Evolutionary conservation across 2,888 invertebrate species (phyloP).

Genomic region (Flexamia atlantica): DNA sequence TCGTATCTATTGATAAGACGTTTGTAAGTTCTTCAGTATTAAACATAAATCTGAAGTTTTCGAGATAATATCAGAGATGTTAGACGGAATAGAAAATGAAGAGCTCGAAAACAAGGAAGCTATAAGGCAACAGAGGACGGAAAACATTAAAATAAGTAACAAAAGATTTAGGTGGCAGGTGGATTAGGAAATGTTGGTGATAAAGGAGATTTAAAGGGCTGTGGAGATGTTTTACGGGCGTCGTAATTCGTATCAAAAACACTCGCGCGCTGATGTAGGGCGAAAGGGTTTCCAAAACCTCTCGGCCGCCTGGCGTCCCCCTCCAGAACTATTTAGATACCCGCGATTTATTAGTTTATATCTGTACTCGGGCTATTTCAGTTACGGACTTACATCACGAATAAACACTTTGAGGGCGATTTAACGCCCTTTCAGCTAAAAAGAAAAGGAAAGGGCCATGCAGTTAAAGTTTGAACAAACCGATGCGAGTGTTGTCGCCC

Average conservation of each 20-base stretch:
- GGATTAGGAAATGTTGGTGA: constrained; percentile 45
- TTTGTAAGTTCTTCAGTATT: too few species aligned
- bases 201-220: constrained; percentile 46
- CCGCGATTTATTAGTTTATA: constrained; percentile 36
- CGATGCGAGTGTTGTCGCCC: constrained; percentile 35
- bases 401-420: constrained; percentile 12
- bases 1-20: too few species aligned
- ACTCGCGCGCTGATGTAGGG: constrained; percentile 51
- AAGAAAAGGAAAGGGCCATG: constrained; percentile 46
- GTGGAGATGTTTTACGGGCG: constrained; percentile 27
- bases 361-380: constrained; percentile 53
- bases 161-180: constrained; percentile 47
- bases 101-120: constrained; percentile 31
- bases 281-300: constrained; percentile 50
- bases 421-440: constrained; percentile 15
- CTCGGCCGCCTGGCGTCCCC: constrained; percentile 30
- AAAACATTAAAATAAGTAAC: constrained; percentile 49
- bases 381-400: constrained; percentile 45
- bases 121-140: constrained; percentile 25
- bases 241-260: constrained; percentile 54
- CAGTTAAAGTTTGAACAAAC: constrained; percentile 52
- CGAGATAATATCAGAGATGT: not conserved
- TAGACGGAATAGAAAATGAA: constrained; percentile 15
- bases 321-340: constrained; percentile 51
- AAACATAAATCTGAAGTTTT: not conserved